phyloP scores from a whole-genome alignment of 2,888 invertebrate species.

The Lepeophtheirus nordmannii region DNA sequence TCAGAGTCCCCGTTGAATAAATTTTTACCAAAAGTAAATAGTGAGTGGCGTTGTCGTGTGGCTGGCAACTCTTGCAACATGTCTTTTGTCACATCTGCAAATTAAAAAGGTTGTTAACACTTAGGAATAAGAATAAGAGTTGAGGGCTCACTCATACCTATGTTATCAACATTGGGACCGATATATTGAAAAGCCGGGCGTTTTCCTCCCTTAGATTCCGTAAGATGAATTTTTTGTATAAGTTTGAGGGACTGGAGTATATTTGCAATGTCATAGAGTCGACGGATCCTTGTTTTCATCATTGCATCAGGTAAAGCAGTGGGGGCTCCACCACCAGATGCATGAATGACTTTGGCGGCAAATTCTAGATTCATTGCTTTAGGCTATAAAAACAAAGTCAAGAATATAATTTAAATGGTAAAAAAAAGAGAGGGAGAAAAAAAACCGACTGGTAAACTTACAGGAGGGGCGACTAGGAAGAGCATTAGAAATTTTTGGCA shows the following conservation, averaged over 20 bases:
- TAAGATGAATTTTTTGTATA: slow-evolving; percentile 49
- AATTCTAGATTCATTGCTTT: slow-evolving; percentile 50
- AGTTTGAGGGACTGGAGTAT: slow-evolving; percentile 45
- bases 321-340: slow-evolving; percentile 27
- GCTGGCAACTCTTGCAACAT: not conserved
- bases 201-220: slow-evolving; percentile 42
- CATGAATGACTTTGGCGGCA: slow-evolving; percentile 49
- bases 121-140: too few relatives aligned
- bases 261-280: slow-evolving; percentile 62
- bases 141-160: not conserved
- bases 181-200: slow-evolving; percentile 52
- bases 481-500: slow-evolving; percentile 55
- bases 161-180: slow-evolving; percentile 34
- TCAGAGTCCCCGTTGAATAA: not conserved
- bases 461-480: slow-evolving; percentile 44
- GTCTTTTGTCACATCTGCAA: slow-evolving; percentile 11
- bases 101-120: not conserved
- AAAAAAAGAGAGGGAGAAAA: too few relatives aligned
- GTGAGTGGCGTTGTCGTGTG: slow-evolving; percentile 18
- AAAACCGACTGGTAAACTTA: slow-evolving; percentile 37
- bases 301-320: slow-evolving; percentile 10
- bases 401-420: not conserved
- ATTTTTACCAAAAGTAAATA: slow-evolving; percentile 23
- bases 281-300: slow-evolving; percentile 34
- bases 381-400: slow-evolving; percentile 36